Evolutionary conservation across 2,888 invertebrate genomes (phyloP), one percentile per base, ranked within the genome.

Genomic region (Agrochola circellaris): DNA sequence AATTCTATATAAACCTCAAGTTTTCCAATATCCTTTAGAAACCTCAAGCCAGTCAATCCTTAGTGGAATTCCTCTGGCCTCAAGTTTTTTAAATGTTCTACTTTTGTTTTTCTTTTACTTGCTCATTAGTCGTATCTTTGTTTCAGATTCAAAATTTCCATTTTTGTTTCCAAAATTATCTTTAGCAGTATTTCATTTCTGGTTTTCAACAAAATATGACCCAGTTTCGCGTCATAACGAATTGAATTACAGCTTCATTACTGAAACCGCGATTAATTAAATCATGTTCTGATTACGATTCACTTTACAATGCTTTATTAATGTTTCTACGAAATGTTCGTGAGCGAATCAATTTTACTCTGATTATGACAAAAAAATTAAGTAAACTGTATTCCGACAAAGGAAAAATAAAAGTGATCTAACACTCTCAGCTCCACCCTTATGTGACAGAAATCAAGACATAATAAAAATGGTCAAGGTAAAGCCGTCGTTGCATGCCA

Each of bases 211-310:
- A 42, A 42, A 79, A 71, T 48, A 42, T 69, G 66, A 70, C 68
- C 54, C 54, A 80, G 61, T 75, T 81, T 75, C 15, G 15, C 15
- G 23, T 17, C 11, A 26, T 38, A 58, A 62, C 34, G 71, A 79
- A 84, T 72, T 66, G 34, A 75, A 75, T 70, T 62, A 45, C 61
- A 70, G 60, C 66, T 54, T 75, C 66, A 81, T 81, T 73, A 75
- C 45, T 73, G 72, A 64, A 56, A 30, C 80, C 64, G 48, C 58
- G 42, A 84, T 76, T 73, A 70, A 75, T 78, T 64, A 26, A 62
- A 73, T 75, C 51, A 66, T 34, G 45, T 48, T 80, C 45, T 70
- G 69, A 80, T 83, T 67, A 80, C 62, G 45, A 67, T 73, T 72
- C 56, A 69, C 64, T 81, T 73, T 15, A 56, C 62, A 70, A 73